Evolutionary conservation across 2,888 invertebrate species (phyloP).

Genomic region (Dolichomitus sp.): DNA sequence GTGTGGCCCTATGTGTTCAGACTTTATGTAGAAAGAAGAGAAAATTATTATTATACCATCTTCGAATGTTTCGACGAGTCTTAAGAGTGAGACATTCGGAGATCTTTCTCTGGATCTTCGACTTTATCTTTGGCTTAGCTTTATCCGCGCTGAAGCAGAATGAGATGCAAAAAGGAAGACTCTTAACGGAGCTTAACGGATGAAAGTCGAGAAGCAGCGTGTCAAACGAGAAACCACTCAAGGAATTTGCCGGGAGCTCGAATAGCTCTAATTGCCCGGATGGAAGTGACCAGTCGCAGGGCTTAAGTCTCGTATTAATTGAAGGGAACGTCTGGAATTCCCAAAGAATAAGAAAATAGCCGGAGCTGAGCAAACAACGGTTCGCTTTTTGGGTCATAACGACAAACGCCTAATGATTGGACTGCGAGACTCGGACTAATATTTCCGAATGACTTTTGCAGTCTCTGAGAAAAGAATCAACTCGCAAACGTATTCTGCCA

Average conservation of each 20-base stretch:
- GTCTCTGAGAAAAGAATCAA: neutral
- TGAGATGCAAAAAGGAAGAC: neutral
- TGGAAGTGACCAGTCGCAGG: constrained; percentile 50
- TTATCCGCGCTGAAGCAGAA: constrained; percentile 13
- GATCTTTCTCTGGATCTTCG: neutral
- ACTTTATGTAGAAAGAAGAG: neutral
- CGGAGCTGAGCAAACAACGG: neutral
- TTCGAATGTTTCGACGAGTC: neutral
- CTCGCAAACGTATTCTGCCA: constrained; percentile 5
- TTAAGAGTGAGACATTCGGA: constrained; percentile 5
- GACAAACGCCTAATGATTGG: neutral
- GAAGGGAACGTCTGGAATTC: constrained; percentile 49
- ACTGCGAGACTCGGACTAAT: constrained; percentile 1
- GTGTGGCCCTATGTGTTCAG: neutral
- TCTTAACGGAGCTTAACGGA: constrained; percentile 39
- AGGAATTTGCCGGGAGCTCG: constrained; percentile 49
- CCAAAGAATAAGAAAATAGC: neutral
- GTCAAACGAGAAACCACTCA: constrained; percentile 19
- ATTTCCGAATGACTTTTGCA: neutral
- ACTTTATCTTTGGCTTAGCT: constrained; percentile 33
- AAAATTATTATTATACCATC: neutral
- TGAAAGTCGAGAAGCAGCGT: constrained; percentile 25
- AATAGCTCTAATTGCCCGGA: constrained; percentile 60
- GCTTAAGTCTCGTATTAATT: constrained; percentile 47
- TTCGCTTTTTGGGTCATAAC: neutral